Evolutionary conservation across 2,888 invertebrate species (phyloP).

Genomic region (Petrolisthes cinctipes): DNA sequence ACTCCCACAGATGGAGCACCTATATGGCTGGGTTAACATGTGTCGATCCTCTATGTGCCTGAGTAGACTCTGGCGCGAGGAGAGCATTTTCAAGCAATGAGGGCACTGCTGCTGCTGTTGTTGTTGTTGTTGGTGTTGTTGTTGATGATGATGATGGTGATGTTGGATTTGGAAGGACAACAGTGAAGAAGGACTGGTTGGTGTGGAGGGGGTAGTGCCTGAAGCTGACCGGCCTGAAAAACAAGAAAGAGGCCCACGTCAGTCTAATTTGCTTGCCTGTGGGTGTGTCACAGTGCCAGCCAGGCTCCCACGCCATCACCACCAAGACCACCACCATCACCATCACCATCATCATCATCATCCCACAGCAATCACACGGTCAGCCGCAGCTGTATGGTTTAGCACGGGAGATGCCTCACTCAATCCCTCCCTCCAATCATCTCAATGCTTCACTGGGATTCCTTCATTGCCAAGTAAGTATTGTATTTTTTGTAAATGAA

Average conservation of each 20-base stretch:
- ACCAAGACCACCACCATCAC: not conserved
- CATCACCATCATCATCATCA: slow-evolving; percentile 1
- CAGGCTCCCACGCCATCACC: slow-evolving; percentile 19
- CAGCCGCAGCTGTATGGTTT: not conserved
- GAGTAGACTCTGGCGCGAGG: slow-evolving; percentile 66
- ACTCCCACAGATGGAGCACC: slow-evolving; percentile 65
- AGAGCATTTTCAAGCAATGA: slow-evolving; percentile 66
- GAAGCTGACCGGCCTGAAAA: slow-evolving; percentile 62
- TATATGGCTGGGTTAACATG: slow-evolving; percentile 65
- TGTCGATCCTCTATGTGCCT: slow-evolving; percentile 66
- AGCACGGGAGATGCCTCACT: no score
- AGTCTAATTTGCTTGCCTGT: slow-evolving; percentile 22
- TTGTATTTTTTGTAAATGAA: no score
- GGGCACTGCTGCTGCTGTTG: slow-evolving; percentile 65
- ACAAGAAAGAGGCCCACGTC: slow-evolving; percentile 61
- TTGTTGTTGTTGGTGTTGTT: slow-evolving; percentile 48
- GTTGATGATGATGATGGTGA: slow-evolving; percentile 38
- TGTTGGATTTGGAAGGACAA: slow-evolving; percentile 58
- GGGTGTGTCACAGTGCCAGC: no score
- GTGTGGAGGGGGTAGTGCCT: slow-evolving; percentile 62
- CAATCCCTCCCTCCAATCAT: no score
- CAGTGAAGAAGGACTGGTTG: slow-evolving; percentile 60
- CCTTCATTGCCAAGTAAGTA: no score
- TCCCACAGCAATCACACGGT: not conserved
- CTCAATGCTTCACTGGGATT: no score